Evolutionary conservation across 2,797 vertebrate species (phyloP).

Genomic region (Crenuchus spilurus): DNA sequence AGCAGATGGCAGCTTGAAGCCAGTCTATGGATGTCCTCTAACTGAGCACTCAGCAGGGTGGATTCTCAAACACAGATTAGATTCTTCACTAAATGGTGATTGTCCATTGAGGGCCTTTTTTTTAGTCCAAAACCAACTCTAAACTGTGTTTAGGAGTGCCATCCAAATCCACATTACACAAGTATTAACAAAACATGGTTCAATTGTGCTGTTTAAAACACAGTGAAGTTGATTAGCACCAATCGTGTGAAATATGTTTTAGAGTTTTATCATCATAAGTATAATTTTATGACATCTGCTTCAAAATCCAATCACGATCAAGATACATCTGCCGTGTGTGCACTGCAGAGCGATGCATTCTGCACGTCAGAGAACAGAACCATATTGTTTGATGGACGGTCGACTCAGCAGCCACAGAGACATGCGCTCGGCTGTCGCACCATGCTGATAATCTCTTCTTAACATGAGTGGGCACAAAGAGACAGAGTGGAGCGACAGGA

Average conservation of each 20-base stretch:
- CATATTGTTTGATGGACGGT: neutral
- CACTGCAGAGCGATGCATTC: neutral
- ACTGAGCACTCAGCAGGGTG: neutral
- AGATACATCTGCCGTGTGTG: too few species aligned
- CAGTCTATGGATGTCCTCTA: neutral
- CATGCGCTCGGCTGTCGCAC: conserved; percentile 5
- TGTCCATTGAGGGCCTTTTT: neutral
- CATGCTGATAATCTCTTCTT: conserved; percentile 30
- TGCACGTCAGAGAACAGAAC: conserved; percentile 8
- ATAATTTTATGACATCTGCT: neutral
- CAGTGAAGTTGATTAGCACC: too few species aligned
- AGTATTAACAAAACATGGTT: neutral
- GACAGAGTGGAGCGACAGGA: neutral
- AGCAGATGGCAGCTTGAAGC: neutral
- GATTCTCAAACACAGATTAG: neutral
- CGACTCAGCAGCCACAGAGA: conserved; percentile 11
- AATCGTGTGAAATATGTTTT: too few species aligned
- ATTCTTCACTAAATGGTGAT: neutral
- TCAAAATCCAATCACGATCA: neutral
- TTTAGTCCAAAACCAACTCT: neutral
- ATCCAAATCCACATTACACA: neutral
- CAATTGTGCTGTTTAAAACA: neutral
- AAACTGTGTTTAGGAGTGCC: neutral
- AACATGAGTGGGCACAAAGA: conserved; percentile 6
- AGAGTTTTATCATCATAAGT: too few species aligned